Conservation (phyloP, 2,797 vertebrate genomes). For the Melanotaenia boesemani region DNA sequence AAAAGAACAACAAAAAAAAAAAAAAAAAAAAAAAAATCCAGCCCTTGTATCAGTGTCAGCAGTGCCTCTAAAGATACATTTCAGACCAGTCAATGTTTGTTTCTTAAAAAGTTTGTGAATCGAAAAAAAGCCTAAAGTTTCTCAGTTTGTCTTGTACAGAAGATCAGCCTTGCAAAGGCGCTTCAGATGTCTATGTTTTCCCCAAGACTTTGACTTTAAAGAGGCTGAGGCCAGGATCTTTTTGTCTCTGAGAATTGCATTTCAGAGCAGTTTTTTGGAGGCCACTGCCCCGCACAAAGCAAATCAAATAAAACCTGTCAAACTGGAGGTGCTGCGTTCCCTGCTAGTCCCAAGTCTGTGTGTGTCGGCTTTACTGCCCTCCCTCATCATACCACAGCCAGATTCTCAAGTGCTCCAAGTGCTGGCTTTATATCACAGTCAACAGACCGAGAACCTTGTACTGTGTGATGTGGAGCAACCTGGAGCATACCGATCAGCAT, state of each 20-base stretch:
- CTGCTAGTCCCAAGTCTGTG: conserved; percentile 29
- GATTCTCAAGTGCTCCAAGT: conserved; percentile 39
- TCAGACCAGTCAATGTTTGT: not conserved
- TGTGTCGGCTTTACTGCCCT: conserved; percentile 29
- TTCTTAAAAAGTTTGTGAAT: conserved; percentile 14
- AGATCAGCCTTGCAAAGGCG: conserved; percentile 40
- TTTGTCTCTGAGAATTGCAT: conserved; percentile 41
- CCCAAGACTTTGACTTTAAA: conserved; percentile 48
- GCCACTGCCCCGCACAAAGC: conserved; percentile 21
- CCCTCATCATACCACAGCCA: conserved; percentile 26
- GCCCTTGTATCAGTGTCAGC: not conserved
- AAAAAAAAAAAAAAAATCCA: not conserved
- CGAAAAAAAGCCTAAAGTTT: conserved; percentile 28
- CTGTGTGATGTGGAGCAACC: conserved; percentile 17
- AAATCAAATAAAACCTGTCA: conserved; percentile 65
- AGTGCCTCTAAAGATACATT: conserved; percentile 14
- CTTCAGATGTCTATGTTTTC: conserved; percentile 38
- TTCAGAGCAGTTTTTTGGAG: conserved; percentile 52
- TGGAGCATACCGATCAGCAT: conserved; percentile 40
- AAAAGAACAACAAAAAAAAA: not conserved
- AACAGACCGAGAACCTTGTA: conserved; percentile 32
- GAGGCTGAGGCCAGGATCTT: conserved; percentile 2
- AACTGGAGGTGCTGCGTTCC: conserved; percentile 61
- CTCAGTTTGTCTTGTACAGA: conserved; percentile 17
- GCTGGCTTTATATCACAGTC: conserved; percentile 50